phyloP scores from a whole-genome alignment of 2,888 invertebrate species.

The Aromia moschata region DNA sequence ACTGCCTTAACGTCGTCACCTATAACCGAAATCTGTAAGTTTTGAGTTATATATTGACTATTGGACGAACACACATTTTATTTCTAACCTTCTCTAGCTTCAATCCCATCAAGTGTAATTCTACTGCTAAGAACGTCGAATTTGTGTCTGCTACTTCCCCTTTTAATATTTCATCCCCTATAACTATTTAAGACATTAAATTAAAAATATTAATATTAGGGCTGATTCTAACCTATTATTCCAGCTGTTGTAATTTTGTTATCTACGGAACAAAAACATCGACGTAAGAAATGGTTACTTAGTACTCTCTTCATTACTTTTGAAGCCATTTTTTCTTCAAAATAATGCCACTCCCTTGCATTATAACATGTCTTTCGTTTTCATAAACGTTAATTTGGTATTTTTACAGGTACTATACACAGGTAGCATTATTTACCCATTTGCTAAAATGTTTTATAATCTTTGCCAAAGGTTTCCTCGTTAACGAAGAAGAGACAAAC shows the following conservation, averaged over 20 bases:
- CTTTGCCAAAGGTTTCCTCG: too few relatives aligned
- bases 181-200: conserved; percentile 64
- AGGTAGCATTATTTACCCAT: too few relatives aligned
- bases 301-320: not conserved
- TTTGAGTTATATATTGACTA: conserved; percentile 23
- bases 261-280: conserved; percentile 4
- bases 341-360: too few relatives aligned
- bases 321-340: conserved; percentile 9
- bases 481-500: too few relatives aligned
- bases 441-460: too few relatives aligned
- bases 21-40: conserved; percentile 70
- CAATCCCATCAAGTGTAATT: conserved; percentile 71
- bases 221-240: conserved; percentile 47
- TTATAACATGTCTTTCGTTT: too few relatives aligned
- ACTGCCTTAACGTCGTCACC: conserved; percentile 73
- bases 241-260: conserved; percentile 47
- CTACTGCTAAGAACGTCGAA: conserved; percentile 70
- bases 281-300: not conserved
- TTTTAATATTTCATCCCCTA: conserved; percentile 82
- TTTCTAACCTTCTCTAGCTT: conserved; percentile 66
- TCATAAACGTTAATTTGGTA: too few relatives aligned
- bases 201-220: not conserved
- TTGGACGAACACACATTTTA: conserved; percentile 21
- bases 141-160: conserved; percentile 77
- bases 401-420: too few relatives aligned